These are phyloP conservation scores for Smittia aterrima DNA, from an alignment of 2,888 invertebrate species.

Conservation along the genomic window DNA sequence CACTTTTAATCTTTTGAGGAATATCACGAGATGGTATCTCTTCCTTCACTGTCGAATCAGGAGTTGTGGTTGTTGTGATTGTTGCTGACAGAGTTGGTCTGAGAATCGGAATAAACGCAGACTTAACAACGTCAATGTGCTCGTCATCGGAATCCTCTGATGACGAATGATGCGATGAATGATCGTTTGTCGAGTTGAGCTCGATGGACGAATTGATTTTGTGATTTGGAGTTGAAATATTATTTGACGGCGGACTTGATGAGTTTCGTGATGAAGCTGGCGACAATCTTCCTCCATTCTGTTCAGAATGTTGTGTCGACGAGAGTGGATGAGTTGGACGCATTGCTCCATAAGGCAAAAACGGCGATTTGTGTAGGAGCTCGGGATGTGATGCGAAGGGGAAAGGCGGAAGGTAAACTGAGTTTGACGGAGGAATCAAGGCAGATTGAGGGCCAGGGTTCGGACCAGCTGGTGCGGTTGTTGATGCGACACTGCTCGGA, in stretches of 20 bases:
- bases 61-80: constrained; percentile 37
- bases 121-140: constrained; percentile 72
- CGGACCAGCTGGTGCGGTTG: constrained; percentile 46
- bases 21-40: constrained; percentile 31
- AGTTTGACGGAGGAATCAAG: constrained; percentile 59
- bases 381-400: constrained; percentile 59
- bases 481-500: constrained; percentile 54
- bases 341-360: constrained; percentile 58
- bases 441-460: constrained; percentile 44
- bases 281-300: constrained; percentile 50
- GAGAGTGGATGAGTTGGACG: constrained; percentile 43
- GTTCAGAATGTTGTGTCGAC: constrained; percentile 47
- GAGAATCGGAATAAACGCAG: constrained; percentile 68
- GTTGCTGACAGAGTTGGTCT: constrained; percentile 45
- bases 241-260: constrained; percentile 47
- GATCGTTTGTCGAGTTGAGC: constrained; percentile 63
- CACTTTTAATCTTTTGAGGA: constrained; percentile 49
- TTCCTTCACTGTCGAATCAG: constrained; percentile 45
- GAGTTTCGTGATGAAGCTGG: constrained; percentile 53
- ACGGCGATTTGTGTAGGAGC: constrained; percentile 57
- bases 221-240: constrained; percentile 43
- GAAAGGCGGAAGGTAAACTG: constrained; percentile 59
- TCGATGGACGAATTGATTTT: constrained; percentile 60
- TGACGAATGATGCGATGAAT: constrained; percentile 56
- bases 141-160: constrained; percentile 68